A percentile compares a stretch with the other conserved stretches of the same genome.
phyloP scores from a whole-genome alignment of 2,113 vertebrate species.

The Danionella cerebrum region DNA sequence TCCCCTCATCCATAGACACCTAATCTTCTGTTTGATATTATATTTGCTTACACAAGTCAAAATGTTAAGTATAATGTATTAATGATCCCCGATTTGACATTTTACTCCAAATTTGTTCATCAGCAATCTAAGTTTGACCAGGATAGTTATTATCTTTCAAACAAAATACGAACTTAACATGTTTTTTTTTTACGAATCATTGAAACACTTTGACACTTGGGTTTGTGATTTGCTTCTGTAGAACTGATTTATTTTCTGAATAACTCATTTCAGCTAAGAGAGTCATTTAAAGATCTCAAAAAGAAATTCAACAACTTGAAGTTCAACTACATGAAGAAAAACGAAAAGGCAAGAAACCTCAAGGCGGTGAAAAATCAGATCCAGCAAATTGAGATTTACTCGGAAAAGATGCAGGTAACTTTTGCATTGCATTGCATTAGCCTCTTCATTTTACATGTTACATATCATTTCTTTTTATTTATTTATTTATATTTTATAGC shows the following conservation, averaged over 20 bases:
- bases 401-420: conserved; percentile 78
- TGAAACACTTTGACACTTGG: background rate
- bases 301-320: conserved; percentile 87
- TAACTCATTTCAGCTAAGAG: conserved; percentile 66
- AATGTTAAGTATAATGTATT: too few species aligned
- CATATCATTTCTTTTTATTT: too few species aligned
- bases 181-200: too few species aligned
- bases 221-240: background rate
- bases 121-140: too few species aligned
- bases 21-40: background rate
- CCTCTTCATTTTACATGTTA: background rate
- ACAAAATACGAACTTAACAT: too few species aligned
- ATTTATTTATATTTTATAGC: too few species aligned
- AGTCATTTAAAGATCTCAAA: conserved; percentile 81
- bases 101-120: too few species aligned
- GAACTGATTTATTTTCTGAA: background rate
- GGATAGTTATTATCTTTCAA: too few species aligned
- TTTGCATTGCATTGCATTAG: too few species aligned
- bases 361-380: conserved; percentile 76
- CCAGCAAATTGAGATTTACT: conserved; percentile 72
- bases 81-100: too few species aligned
- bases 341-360: conserved; percentile 72
- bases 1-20: background rate
- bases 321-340: conserved; percentile 80
- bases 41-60: background rate